Base-by-base conservation (phyloP, 2,888 invertebrate species). In the Pristionchus japonicus region DNA sequence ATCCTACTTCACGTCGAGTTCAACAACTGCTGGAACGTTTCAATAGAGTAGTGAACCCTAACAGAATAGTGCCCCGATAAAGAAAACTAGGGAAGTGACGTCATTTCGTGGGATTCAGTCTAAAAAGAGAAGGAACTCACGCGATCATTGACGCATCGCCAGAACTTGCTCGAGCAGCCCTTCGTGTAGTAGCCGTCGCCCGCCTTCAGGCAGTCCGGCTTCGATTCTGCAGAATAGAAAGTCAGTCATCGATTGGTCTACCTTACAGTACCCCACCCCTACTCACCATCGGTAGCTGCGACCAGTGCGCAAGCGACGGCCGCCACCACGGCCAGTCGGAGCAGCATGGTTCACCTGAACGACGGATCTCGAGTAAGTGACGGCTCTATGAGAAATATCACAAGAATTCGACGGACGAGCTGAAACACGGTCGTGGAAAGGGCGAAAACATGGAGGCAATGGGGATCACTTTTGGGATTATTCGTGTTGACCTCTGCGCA, bases 111-210 rank as follows among this genome's bases (percentile, higher is more conserved):
- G 15, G 15, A 2, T 17, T 52, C 52, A 17, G 13, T 23, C 7
- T 61, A 23, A 64, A 27, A 15, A 13, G 70, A 7, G n/a, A 70
- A n/a, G 13, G 15, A 31, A 40, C 86, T 1, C 1, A 86, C 86
- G 31, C 74, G 67, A 61, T 86, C 86, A n/a, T 86, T 86, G 86
- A 86, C 80, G 61, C 87, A 87, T 61, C 87, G 15, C 87, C 87
- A 87, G 87, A 87, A 87, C 27, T 52, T 80, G 52, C 13, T 3
- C 37, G 43, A 77, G 80, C 87, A 87, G 77, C 87, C 87, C 57
- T 80, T 43, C 37, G 27, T 34, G 61, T 87, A 87, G 87, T 77
- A 87, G 7, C 87, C 87, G 57, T 87, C 87, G 34, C 87, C 87
- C 3, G 49, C 80, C 43, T 52, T 23, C 11, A 37, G 37, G 31